phyloP scores from a whole-genome alignment of 2,113 vertebrate genomes.

The Macaca fascicularis region DNA sequence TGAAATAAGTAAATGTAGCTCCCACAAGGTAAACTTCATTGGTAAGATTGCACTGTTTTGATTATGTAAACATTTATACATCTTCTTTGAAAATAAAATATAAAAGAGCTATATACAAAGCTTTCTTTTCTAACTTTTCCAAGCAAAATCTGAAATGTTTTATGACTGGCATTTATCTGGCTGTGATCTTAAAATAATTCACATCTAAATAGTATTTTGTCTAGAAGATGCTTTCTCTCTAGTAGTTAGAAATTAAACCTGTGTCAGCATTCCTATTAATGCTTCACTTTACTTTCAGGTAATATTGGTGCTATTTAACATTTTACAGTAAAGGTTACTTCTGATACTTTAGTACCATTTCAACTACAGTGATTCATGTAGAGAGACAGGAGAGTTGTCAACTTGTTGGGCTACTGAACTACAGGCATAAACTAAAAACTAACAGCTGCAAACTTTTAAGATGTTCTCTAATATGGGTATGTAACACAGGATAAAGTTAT shows the following conservation, averaged over 20 bases:
- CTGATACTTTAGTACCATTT: conserved; percentile 31
- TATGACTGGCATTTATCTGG: conserved; percentile 56
- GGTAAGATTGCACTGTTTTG: conserved; percentile 58
- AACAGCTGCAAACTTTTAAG: conserved; percentile 59
- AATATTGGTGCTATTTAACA: conserved; percentile 70
- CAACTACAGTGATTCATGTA: background rate
- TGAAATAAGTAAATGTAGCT: conserved; percentile 40
- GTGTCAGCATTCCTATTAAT: conserved; percentile 54
- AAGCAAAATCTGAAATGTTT: conserved; percentile 69
- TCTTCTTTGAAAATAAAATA: conserved; percentile 5
- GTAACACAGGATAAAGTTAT: conserved; percentile 26
- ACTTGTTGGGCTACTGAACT: conserved; percentile 68
- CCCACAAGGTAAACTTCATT: conserved; percentile 1
- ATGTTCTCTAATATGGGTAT: conserved; percentile 57
- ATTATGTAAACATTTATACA: conserved; percentile 49
- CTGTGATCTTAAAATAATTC: conserved; percentile 60
- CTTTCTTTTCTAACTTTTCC: conserved; percentile 47
- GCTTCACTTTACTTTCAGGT: conserved; percentile 58
- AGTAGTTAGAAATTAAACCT: conserved; percentile 8
- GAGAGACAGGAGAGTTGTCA: conserved; percentile 58
- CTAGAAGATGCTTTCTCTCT: conserved; percentile 56
- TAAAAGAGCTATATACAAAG: conserved; percentile 37
- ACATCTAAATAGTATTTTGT: conserved; percentile 67
- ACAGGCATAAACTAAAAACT: conserved; percentile 57
- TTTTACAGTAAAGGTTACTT: conserved; percentile 53